Conservation (phyloP, 2,797 vertebrate species). For the Hirundo rustica region DNA sequence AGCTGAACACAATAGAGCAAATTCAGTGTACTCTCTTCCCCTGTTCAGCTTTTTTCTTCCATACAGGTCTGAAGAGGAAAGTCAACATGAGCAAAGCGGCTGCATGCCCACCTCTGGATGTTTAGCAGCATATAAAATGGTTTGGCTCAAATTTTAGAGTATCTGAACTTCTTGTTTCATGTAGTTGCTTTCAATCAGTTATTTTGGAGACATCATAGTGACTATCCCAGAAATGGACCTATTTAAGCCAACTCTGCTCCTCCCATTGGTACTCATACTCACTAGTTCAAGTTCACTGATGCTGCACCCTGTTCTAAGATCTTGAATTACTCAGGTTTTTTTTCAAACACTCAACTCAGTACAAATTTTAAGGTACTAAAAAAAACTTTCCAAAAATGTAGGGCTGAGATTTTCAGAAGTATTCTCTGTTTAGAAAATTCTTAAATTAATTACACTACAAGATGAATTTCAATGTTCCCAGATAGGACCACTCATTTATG, state of each 20-base stretch:
- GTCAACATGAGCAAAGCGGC: background rate
- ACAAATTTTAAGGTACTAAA: background rate
- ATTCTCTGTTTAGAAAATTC: background rate
- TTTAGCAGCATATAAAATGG: background rate
- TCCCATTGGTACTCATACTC: background rate
- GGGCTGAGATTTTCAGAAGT: background rate
- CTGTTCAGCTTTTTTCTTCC: background rate
- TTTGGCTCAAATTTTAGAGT: background rate
- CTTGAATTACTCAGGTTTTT: background rate
- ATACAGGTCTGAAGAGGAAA: background rate
- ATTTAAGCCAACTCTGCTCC: background rate
- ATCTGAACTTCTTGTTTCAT: background rate
- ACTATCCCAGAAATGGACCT: background rate
- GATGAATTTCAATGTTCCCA: background rate
- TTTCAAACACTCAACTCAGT: background rate
- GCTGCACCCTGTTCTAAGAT: background rate
- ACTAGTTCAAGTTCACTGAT: background rate
- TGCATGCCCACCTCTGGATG: background rate
- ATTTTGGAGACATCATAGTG: background rate
- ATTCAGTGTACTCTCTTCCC: background rate
- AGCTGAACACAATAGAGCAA: background rate
- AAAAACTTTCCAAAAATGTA: background rate
- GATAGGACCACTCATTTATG: background rate
- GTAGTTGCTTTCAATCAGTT: background rate
- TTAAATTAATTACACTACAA: background rate